Percentiles rank a stretch among this genome's conserved stretches.
phyloP scores from a whole-genome alignment of 2,113 vertebrate species.

The Dissostichus mawsoni region DNA sequence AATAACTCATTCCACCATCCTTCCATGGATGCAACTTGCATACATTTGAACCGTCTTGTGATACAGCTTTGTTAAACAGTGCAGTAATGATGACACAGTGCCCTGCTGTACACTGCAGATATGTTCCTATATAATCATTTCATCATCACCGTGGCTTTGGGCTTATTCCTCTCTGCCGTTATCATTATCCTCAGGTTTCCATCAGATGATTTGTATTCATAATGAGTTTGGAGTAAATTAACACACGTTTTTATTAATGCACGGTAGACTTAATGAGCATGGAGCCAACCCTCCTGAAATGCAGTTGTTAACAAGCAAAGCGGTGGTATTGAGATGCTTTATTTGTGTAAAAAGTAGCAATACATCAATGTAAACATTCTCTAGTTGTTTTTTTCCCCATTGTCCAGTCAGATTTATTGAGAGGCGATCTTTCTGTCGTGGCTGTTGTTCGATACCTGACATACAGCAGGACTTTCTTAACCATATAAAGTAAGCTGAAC shows the following conservation, averaged over 20 bases:
- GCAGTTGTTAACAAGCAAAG: not conserved
- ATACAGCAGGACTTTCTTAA: no score
- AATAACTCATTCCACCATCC: not conserved
- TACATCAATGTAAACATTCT: not conserved
- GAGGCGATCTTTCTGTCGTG: no score
- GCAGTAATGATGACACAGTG: conserved; percentile 36
- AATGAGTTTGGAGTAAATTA: conserved; percentile 34
- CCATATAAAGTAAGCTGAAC: no score
- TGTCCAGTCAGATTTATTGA: no score
- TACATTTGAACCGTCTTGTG: conserved; percentile 17
- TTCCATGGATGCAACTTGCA: not conserved
- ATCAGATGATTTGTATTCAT: conserved; percentile 48
- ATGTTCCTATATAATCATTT: conserved; percentile 17
- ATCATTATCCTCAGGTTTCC: conserved; percentile 39
- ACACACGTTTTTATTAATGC: conserved; percentile 38
- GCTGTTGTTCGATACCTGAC: no score
- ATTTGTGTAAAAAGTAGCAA: not conserved
- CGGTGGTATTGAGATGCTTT: not conserved
- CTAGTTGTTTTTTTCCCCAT: no score
- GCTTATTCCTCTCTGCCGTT: conserved; percentile 31
- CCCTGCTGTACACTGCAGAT: not conserved
- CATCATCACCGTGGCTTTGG: conserved; percentile 22
- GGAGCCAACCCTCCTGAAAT: not conserved
- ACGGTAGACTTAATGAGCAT: conserved; percentile 14
- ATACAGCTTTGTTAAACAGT: conserved; percentile 16